Evolutionary conservation across 2,797 vertebrate genomes (phyloP).

Genomic region (Rhinoraja longicauda): DNA sequence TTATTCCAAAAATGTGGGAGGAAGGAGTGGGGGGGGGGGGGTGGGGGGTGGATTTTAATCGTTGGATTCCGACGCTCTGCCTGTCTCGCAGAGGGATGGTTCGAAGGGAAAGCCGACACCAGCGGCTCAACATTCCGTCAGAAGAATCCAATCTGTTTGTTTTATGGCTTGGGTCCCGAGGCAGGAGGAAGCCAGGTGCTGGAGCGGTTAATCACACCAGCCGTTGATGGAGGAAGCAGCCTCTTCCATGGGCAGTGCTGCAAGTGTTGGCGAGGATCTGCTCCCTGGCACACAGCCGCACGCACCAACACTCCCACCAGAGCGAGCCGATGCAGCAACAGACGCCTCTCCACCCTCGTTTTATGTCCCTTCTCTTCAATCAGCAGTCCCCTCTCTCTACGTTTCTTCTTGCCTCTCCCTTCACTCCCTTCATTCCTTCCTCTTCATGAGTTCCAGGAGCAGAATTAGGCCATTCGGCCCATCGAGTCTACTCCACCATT

Average conservation of each 20-base stretch:
- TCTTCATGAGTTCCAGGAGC: neutral
- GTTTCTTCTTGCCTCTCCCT: too few species aligned
- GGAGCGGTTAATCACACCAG: slow-evolving; percentile 4
- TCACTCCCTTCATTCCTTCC: neutral
- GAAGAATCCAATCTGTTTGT: slow-evolving; percentile 29
- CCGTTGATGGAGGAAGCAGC: neutral
- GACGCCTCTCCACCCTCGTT: neutral
- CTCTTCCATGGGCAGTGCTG: neutral
- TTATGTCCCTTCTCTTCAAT: neutral
- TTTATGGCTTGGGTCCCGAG: neutral
- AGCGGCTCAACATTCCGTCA: neutral
- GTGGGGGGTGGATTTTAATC: neutral
- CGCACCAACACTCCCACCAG: neutral
- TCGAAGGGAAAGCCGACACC: slow-evolving; percentile 14
- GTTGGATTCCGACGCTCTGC: neutral
- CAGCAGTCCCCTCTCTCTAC: too few species aligned
- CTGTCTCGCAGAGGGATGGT: neutral
- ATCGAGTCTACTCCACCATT: neutral
- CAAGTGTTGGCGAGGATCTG: neutral
- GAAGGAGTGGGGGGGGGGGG: neutral
- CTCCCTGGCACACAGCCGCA: too few species aligned
- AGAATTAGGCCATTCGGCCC: too few species aligned
- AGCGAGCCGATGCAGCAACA: too few species aligned
- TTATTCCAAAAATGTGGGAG: neutral
- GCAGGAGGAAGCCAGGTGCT: neutral